Conservation (phyloP, 2,797 vertebrate genomes). For the Coregonus sp. region DNA sequence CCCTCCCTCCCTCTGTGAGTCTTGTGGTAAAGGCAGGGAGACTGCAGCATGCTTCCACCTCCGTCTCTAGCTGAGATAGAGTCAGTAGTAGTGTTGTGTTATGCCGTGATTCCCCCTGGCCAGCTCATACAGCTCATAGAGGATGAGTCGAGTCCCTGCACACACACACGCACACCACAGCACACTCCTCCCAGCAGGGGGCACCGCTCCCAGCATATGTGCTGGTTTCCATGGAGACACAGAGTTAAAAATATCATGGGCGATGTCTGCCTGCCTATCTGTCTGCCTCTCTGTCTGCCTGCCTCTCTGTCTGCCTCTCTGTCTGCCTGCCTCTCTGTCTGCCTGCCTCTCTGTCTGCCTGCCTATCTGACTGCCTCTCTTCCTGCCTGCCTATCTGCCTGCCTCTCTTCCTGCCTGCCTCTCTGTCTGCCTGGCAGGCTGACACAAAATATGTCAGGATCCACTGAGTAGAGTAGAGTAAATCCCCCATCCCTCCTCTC, state of each 20-base stretch:
- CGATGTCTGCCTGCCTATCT: slow-evolving; percentile 16
- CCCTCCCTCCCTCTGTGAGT: background rate
- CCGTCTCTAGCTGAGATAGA: background rate
- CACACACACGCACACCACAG: slow-evolving; percentile 6
- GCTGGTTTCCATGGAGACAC: slow-evolving; percentile 83
- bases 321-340: too few relatives aligned
- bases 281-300: slow-evolving; percentile 42
- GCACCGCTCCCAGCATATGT: slow-evolving; percentile 72
- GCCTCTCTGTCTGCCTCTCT: slow-evolving; percentile 72
- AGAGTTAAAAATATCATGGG: slow-evolving; percentile 84
- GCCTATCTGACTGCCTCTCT: background rate
- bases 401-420: slow-evolving; percentile 73
- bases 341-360: slow-evolving; percentile 76
- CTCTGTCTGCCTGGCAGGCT: slow-evolving; percentile 73
- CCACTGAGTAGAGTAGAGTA: too few relatives aligned
- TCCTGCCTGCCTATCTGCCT: slow-evolving; percentile 71
- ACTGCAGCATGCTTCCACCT: background rate
- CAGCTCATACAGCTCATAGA: background rate
- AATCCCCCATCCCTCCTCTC: background rate
- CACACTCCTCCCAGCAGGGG: slow-evolving; percentile 54
- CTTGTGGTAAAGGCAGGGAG: background rate
- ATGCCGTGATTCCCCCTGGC: background rate
- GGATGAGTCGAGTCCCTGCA: slow-evolving; percentile 1
- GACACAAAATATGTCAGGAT: slow-evolving; percentile 33
- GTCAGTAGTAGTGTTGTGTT: background rate